These are phyloP conservation scores for Tachina fera DNA, from an alignment of 2,888 invertebrate genomes.

Conservation along the genomic window DNA sequence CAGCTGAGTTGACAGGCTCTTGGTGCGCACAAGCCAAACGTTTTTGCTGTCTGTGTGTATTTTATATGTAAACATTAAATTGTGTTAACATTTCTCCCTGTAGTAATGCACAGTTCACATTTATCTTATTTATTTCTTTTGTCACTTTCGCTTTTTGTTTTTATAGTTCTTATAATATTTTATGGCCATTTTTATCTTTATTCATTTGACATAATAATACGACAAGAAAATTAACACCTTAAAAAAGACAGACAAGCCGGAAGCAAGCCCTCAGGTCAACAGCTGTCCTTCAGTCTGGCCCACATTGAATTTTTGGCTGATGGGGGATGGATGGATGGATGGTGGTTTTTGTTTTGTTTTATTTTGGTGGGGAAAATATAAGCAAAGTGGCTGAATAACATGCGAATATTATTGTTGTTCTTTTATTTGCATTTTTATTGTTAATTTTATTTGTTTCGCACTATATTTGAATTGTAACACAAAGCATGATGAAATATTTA, in stretches of 20 bases:
- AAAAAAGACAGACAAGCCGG: conserved; percentile 17
- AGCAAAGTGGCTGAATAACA: conserved; percentile 55
- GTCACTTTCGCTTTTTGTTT: background rate
- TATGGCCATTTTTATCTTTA: conserved; percentile 50
- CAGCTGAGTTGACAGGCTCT: no score
- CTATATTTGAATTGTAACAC: conserved; percentile 21
- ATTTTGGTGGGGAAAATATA: background rate
- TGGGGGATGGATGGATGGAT: background rate
- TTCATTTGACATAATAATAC: conserved; percentile 49
- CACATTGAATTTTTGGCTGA: background rate
- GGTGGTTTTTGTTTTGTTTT: background rate
- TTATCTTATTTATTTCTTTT: conserved; percentile 6
- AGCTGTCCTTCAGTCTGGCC: background rate
- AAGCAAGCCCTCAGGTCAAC: background rate
- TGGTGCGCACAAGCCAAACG: no score
- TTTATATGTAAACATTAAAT: background rate
- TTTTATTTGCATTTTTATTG: conserved; percentile 62
- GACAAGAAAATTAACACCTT: conserved; percentile 67
- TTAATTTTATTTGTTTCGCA: conserved; percentile 46
- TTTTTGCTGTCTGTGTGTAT: background rate
- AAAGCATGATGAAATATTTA: conserved; percentile 36
- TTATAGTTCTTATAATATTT: conserved; percentile 22
- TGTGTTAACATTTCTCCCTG: no score
- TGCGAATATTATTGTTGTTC: conserved; percentile 51
- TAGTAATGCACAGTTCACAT: background rate